These are phyloP conservation scores for Iselma pallidipennis DNA, from an alignment of 2,888 invertebrate species.

Conservation along the genomic window DNA sequence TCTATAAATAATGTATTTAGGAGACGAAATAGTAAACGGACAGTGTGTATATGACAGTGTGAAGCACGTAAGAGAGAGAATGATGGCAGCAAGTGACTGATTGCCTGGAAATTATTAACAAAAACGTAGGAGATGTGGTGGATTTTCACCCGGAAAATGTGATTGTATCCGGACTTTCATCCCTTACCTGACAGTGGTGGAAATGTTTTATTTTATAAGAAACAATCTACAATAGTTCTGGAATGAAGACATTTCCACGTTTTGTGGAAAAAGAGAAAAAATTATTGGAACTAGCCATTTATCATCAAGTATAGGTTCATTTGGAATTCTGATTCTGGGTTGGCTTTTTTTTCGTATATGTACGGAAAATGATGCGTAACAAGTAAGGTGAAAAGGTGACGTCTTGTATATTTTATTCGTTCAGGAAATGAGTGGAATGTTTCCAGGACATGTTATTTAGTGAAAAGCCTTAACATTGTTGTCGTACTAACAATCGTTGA, in stretches of 20 bases:
- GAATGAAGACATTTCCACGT: conserved; percentile 7
- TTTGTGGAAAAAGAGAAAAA: not conserved
- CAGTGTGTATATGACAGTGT: too few species aligned
- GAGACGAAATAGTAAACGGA: too few species aligned
- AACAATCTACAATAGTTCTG: conserved; percentile 10
- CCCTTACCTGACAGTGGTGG: conserved; percentile 12
- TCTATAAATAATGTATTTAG: too few species aligned
- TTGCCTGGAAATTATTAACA: conserved; percentile 23
- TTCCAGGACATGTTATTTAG: conserved; percentile 13
- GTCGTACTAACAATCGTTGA: not conserved
- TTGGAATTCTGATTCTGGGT: not conserved
- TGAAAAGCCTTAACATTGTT: not conserved
- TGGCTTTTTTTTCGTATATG: not conserved
- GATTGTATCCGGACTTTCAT: conserved; percentile 16
- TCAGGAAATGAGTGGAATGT: conserved; percentile 5
- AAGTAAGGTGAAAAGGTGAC: not conserved
- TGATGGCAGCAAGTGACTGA: conserved; percentile 13
- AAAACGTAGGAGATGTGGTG: conserved; percentile 11
- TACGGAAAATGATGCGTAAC: not conserved
- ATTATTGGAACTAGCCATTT: not conserved
- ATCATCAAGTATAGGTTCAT: not conserved
- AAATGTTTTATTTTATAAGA: conserved; percentile 9
- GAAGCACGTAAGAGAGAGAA: too few species aligned
- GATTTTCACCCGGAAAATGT: conserved; percentile 17
- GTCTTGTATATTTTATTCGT: conserved; percentile 6